Conservation (phyloP, 1,140 invertebrate genomes). For the Hylaeus volcanicus region DNA sequence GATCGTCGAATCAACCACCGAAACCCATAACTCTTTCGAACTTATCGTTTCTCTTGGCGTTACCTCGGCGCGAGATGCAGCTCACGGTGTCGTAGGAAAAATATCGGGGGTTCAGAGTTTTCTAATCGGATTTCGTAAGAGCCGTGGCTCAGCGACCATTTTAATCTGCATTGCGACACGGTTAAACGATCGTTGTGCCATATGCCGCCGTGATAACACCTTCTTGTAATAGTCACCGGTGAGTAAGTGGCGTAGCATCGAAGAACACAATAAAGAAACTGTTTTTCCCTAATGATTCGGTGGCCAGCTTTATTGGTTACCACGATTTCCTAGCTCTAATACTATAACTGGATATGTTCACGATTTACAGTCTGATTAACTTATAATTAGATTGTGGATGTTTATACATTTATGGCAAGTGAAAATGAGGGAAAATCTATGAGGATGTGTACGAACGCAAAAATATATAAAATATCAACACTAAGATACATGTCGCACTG, state of each 20-base stretch:
- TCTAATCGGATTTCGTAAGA: constrained; percentile 64
- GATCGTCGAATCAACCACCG: not conserved
- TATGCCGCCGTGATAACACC: constrained; percentile 9
- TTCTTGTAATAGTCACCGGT: not conserved
- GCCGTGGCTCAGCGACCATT: constrained; percentile 35
- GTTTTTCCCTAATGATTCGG: not conserved
- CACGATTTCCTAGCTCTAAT: too few species aligned
- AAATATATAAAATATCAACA: too few species aligned
- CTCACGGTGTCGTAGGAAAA: not conserved
- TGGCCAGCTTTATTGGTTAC: too few species aligned
- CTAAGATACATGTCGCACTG: too few species aligned
- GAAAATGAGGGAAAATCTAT: too few species aligned
- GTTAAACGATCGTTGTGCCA: constrained; percentile 57
- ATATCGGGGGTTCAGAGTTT: constrained; percentile 56
- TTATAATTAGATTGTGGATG: too few species aligned
- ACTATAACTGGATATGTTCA: too few species aligned
- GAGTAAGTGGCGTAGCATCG: not conserved
- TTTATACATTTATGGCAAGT: too few species aligned
- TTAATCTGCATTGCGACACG: constrained; percentile 59
- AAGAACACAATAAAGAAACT: not conserved
- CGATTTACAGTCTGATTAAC: too few species aligned
- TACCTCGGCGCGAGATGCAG: not conserved
- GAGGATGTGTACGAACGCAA: too few species aligned
- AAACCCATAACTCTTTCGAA: not conserved
- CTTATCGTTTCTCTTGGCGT: not conserved